Evolutionary conservation across 2,888 invertebrate genomes (phyloP), one percentile per base, ranked within the genome.

Genomic region (Metalampra italica): DNA sequence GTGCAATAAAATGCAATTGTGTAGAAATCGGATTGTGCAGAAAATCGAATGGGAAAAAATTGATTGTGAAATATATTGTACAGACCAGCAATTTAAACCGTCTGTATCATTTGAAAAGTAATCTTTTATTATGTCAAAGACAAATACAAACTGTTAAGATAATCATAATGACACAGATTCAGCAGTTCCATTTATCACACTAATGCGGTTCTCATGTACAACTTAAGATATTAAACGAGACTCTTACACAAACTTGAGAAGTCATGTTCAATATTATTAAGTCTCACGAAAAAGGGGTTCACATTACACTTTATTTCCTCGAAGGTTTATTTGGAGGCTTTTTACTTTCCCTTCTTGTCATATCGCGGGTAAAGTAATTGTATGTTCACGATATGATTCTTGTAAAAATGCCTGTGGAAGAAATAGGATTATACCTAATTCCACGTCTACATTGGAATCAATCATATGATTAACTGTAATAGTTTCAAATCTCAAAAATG

Each of bases 361-460:
- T 50, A 44, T 45, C 46, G 48, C 36, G 48, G 49, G 46, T 29
- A 51, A 56, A 53, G 50, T 50, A 53, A 52, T 53, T 56, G 52
- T 44, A 51, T 51, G 52, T 53, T 46, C 38, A 45, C 50, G 39
- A 45, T 46, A 49, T 47, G 37, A 53, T 53, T 50, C 45, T 46
- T 48, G 14, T 13, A 40, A 42, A 45, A 47, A 43, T 40, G 45
- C 50, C 45, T 46, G 15, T 36, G 36, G 32, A 38, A 13, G 40
- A 44, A 46, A 50, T 43, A 46, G 42, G 43, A 53, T 50, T 46
- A 45, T 46, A 12, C 13, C n/a, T 45, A 45, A 45, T 45, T 45
- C 37, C 29, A 38, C 38, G 22, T 38, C 29, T 12, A 3, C 12
- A 9, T 9, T 29, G 29, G 12, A 36, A 45, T 45, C 45, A 45